These are phyloP conservation scores for Xiphorhynchus elegans DNA, from an alignment of 2,113 vertebrate genomes.

Conservation along the genomic window DNA sequence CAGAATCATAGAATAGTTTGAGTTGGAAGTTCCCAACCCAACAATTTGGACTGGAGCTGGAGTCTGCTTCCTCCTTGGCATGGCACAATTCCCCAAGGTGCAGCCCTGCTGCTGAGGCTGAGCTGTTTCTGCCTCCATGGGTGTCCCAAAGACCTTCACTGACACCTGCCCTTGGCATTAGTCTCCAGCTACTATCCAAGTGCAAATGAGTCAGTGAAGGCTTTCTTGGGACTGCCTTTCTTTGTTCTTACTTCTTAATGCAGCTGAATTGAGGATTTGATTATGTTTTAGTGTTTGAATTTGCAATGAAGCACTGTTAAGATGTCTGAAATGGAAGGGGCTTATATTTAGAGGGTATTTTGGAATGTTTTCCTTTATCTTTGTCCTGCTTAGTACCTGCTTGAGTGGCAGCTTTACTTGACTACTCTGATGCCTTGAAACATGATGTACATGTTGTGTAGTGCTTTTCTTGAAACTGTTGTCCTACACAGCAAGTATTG, in stretches of 20 bases:
- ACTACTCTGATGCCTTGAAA: not conserved
- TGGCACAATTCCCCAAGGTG: not conserved
- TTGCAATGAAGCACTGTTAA: not conserved
- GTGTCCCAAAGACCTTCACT: not conserved
- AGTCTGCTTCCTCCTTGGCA: not conserved
- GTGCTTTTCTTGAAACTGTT: not conserved
- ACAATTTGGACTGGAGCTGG: not conserved
- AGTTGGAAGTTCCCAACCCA: not conserved
- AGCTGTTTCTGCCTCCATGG: not conserved
- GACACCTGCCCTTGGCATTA: not conserved
- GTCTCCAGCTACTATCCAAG: not conserved
- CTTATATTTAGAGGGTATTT: not conserved
- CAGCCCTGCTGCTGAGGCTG: fast-evolving
- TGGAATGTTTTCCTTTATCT: not conserved
- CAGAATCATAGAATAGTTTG: not conserved
- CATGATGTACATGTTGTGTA: fast-evolving
- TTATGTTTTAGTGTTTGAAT: not conserved
- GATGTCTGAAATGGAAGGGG: not conserved
- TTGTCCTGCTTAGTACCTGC: not conserved
- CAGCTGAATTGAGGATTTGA: not conserved
- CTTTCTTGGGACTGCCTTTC: not conserved
- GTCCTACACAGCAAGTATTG: not conserved
- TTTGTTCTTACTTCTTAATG: not conserved
- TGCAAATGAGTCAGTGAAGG: not conserved
- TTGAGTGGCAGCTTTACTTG: not conserved